phyloP scores from a whole-genome alignment of 2,888 invertebrate genomes.

The Archips xylosteana region DNA sequence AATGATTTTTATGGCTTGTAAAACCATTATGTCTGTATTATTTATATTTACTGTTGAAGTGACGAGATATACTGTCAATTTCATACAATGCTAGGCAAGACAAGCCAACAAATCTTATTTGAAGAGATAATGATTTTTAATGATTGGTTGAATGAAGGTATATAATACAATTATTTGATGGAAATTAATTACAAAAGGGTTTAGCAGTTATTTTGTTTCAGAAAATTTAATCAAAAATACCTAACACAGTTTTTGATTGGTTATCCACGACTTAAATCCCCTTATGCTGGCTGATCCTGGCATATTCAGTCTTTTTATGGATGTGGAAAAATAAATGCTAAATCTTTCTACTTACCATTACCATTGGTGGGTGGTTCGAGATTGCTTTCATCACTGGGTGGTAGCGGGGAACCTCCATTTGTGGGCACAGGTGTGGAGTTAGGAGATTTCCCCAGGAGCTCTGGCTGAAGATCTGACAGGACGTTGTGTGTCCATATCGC shows the following conservation, averaged over 20 bases:
- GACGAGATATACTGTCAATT: background rate
- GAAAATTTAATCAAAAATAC: no score
- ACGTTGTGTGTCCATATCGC: conserved; percentile 97
- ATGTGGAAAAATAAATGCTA: no score
- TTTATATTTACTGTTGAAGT: background rate
- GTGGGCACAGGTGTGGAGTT: conserved; percentile 72
- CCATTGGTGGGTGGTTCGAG: conserved; percentile 89
- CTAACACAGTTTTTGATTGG: no score
- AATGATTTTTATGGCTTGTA: no score
- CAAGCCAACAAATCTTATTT: background rate
- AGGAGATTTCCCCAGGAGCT: conserved; percentile 92
- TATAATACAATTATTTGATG: background rate
- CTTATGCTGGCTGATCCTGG: no score
- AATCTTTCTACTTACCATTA: conserved; percentile 62
- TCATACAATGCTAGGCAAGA: background rate
- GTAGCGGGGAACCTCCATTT: conserved; percentile 83
- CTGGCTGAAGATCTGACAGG: conserved; percentile 93
- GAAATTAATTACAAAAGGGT: no score
- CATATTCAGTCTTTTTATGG: no score
- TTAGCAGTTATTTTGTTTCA: no score
- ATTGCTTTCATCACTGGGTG: conserved; percentile 91
- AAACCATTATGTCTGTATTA: background rate
- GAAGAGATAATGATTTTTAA: background rate
- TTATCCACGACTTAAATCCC: no score
- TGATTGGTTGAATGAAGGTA: background rate